phyloP scores from a whole-genome alignment of 1,140 invertebrate genomes.

The Meloidogyne chitwoodi region DNA sequence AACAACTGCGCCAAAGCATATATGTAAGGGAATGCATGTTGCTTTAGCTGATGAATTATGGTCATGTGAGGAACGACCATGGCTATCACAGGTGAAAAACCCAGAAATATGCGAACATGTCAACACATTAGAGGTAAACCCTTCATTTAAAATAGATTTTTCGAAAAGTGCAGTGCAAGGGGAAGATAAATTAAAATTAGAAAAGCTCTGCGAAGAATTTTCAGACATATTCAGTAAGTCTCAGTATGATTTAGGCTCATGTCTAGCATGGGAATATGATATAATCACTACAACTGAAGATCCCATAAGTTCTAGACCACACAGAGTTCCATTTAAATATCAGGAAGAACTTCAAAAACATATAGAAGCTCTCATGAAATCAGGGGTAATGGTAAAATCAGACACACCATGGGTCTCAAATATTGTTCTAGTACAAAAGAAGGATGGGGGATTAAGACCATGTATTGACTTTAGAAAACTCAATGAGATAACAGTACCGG shows the following conservation, averaged over 20 bases:
- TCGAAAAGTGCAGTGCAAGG: neutral
- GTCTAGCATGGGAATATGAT: neutral
- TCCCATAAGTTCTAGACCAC: neutral
- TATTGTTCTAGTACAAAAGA: neutral
- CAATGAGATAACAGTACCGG: neutral
- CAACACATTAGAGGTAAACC: neutral
- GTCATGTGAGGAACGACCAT: neutral
- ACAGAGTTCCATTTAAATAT: neutral
- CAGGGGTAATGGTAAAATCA: conserved; percentile 5
- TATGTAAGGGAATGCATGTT: neutral
- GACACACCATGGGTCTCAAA: conserved; percentile 13
- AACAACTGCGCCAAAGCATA: neutral
- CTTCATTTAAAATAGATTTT: neutral
- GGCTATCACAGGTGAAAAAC: neutral
- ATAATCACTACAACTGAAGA: conserved; percentile 9
- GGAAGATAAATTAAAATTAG: neutral
- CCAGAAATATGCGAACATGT: too few species aligned
- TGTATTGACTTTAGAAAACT: conserved; percentile 4
- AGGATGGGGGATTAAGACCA: neutral
- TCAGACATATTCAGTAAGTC: neutral
- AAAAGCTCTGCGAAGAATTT: neutral
- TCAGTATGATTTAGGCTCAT: conserved; percentile 2
- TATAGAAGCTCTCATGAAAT: neutral
- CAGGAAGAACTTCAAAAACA: neutral
- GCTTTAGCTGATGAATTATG: neutral